A percentile compares a stretch with the other conserved stretches of the same genome.
phyloP scores from a whole-genome alignment of 2,113 vertebrate species.

The Macaca nemestrina region DNA sequence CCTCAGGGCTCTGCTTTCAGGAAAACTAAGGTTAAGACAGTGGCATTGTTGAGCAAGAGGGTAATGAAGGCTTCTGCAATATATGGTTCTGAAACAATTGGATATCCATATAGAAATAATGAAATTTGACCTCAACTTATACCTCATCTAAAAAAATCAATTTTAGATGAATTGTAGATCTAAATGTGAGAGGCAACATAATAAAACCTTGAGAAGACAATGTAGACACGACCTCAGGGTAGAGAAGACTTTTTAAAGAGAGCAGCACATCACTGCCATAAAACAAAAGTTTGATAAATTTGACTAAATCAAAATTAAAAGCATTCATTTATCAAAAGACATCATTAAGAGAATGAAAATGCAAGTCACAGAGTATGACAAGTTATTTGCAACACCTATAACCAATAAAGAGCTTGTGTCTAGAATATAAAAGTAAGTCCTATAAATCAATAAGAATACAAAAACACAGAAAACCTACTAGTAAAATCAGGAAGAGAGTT shows the following conservation, averaged over 20 bases:
- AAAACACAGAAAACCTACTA: neutral
- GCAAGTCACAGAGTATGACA: neutral
- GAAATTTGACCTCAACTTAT: neutral
- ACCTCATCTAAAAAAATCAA: neutral
- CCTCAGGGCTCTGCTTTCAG: neutral
- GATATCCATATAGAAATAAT: neutral
- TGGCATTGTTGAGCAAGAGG: neutral
- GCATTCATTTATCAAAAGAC: neutral
- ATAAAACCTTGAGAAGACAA: neutral
- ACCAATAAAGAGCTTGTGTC: neutral
- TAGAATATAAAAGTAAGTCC: neutral
- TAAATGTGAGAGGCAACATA: neutral
- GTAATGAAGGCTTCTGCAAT: neutral
- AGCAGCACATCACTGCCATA: neutral
- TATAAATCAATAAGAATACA: neutral
- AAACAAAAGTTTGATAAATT: slow-evolving; percentile 15
- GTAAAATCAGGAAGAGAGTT: neutral
- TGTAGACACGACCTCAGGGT: neutral
- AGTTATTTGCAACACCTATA: neutral
- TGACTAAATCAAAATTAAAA: neutral
- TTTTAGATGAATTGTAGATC: neutral
- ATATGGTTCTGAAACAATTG: neutral
- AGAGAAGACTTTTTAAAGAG: neutral
- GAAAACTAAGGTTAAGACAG: neutral
- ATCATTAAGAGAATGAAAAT: neutral